These are phyloP conservation scores for Saturnia pavonia DNA, from an alignment of 2,888 invertebrate genomes.

Conservation along the genomic window DNA sequence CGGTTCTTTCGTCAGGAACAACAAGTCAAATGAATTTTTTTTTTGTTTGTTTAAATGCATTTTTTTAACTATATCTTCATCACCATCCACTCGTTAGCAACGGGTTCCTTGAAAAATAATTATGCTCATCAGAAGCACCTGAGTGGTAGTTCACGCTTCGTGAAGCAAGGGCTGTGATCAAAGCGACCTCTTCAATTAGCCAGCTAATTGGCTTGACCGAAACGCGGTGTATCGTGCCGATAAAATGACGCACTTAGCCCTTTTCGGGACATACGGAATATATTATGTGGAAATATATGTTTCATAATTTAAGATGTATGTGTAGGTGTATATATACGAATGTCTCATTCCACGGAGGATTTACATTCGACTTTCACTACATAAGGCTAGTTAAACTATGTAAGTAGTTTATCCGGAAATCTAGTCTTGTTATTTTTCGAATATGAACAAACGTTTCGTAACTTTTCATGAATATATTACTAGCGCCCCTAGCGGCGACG, in stretches of 20 bases:
- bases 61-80: not conserved
- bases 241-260: slow-evolving; percentile 37
- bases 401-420: no score
- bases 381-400: no score
- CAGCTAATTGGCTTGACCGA: slow-evolving; percentile 75
- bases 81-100: not conserved
- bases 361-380: no score
- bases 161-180: slow-evolving; percentile 59
- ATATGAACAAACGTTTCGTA: not conserved
- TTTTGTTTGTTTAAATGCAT: not conserved
- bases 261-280: slow-evolving; percentile 10
- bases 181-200: slow-evolving; percentile 63
- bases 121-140: slow-evolving; percentile 41
- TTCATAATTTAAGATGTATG: not conserved
- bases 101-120: slow-evolving; percentile 27
- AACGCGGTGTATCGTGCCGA: slow-evolving; percentile 22
- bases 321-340: not conserved
- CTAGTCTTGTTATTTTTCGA: not conserved
- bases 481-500: no score
- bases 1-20: not conserved
- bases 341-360: not conserved
- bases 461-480: not conserved
- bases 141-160: slow-evolving; percentile 46
- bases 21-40: not conserved
- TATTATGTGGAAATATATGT: slow-evolving; percentile 3